These are phyloP conservation scores for Monochamus saltuarius DNA, from an alignment of 1,140 invertebrate species.

Conservation along the genomic window DNA sequence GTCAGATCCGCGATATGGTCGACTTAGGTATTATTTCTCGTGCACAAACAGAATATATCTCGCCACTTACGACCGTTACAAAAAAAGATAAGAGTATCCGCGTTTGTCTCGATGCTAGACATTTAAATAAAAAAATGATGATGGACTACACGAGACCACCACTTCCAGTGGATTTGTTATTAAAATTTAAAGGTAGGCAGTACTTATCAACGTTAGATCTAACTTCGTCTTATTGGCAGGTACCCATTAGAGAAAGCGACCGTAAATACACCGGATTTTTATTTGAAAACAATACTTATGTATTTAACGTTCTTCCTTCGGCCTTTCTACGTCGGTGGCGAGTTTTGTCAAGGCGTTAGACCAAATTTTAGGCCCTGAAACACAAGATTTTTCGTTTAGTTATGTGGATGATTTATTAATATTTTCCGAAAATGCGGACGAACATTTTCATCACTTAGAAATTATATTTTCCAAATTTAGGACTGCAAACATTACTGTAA, in stretches of 20 bases:
- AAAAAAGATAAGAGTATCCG: no score
- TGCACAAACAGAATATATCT: no score
- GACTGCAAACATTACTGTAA: background rate
- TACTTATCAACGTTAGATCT: background rate
- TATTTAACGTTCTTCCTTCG: background rate
- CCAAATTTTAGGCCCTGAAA: no score
- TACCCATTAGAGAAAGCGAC: background rate
- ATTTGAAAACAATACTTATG: background rate
- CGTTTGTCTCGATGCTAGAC: conserved; percentile 9
- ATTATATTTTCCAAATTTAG: background rate
- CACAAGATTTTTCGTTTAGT: no score
- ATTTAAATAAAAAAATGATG: conserved; percentile 2
- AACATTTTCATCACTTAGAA: no score
- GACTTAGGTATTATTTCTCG: no score
- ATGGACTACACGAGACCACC: background rate
- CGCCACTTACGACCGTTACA: no score
- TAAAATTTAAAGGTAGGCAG: conserved; percentile 4
- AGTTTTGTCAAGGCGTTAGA: background rate
- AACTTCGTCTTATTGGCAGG: no score
- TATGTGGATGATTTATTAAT: no score
- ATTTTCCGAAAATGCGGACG: no score
- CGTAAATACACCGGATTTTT: background rate
- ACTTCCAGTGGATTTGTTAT: background rate
- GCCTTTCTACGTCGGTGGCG: background rate
- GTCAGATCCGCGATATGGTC: no score